Evolutionary conservation across 2,113 vertebrate species (phyloP).

Genomic region (Lepus timidus): DNA sequence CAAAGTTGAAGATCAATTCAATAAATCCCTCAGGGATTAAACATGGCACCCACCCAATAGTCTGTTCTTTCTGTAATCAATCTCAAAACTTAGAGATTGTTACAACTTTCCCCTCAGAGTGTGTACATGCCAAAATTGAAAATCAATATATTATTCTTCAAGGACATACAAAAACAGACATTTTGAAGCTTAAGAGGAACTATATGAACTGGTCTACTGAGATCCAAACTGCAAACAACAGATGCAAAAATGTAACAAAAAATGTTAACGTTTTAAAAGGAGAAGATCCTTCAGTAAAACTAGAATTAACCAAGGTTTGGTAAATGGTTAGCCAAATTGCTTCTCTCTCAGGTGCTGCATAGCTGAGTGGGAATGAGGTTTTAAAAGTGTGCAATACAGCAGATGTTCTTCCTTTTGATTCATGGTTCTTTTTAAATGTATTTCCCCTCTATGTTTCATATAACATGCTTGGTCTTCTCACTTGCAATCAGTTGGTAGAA

Average conservation of each 20-base stretch:
- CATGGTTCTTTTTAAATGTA: neutral
- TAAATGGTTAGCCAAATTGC: neutral
- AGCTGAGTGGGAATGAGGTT: neutral
- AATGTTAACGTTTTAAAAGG: slow-evolving; percentile 34
- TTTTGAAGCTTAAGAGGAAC: neutral
- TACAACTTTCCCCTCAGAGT: neutral
- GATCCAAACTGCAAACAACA: neutral
- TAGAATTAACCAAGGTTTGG: slow-evolving; percentile 55
- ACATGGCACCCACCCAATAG: neutral
- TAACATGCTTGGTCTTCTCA: slow-evolving; percentile 55
- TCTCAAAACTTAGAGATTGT: slow-evolving; percentile 24
- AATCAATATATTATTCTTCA: slow-evolving; percentile 16
- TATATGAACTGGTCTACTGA: neutral
- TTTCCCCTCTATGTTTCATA: slow-evolving; percentile 56
- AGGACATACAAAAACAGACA: slow-evolving; percentile 1
- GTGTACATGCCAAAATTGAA: neutral
- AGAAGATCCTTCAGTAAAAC: slow-evolving; percentile 39
- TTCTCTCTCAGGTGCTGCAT: neutral
- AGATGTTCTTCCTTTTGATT: neutral
- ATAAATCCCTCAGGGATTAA: neutral
- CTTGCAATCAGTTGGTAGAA: slow-evolving; percentile 26
- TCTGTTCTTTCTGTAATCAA: neutral
- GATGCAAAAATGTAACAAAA: neutral
- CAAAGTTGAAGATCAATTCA: neutral
- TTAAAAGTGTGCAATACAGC: neutral